A percentile compares a stretch with the other conserved stretches of the same genome.
Conservation (phyloP, 1,140 invertebrate genomes). For the Lerema accius region DNA sequence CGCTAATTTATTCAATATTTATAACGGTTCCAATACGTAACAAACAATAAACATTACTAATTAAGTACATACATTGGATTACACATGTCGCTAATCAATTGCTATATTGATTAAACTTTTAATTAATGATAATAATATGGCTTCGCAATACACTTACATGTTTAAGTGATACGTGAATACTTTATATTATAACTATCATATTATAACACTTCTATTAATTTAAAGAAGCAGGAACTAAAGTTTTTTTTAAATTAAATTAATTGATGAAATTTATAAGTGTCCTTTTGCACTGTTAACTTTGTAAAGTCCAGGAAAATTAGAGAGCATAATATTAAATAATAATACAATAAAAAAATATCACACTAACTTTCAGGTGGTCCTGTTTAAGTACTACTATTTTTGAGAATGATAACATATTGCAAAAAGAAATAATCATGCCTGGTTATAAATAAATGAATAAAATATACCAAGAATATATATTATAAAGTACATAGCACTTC, state of each 20-base stretch:
- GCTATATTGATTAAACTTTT: constrained; percentile 55
- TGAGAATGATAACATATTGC: constrained; percentile 44
- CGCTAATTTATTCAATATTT: constrained; percentile 62
- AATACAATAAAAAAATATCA: constrained; percentile 74
- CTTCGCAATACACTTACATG: constrained; percentile 52
- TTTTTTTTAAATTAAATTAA: constrained; percentile 30
- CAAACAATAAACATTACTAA: constrained; percentile 76
- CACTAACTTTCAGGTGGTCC: constrained; percentile 71
- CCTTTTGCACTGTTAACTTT: constrained; percentile 42
- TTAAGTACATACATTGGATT: constrained; percentile 78
- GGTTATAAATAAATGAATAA: background rate
- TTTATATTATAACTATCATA: constrained; percentile 16
- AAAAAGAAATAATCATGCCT: constrained; percentile 39
- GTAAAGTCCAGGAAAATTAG: constrained; percentile 55
- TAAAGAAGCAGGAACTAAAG: constrained; percentile 54
- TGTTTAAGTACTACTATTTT: constrained; percentile 72
- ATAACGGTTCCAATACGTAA: constrained; percentile 71
- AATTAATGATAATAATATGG: constrained; percentile 70
- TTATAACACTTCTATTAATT: constrained; percentile 29
- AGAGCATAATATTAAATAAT: constrained; percentile 68
- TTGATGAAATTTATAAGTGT: constrained; percentile 26
- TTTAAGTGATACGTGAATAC: constrained; percentile 25
- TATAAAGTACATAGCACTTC: constrained; percentile 18
- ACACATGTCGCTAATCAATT: constrained; percentile 62
- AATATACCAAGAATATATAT: constrained; percentile 1